These are phyloP conservation scores for Promerops cafer DNA, from an alignment of 2,113 vertebrate genomes.

Conservation along the genomic window DNA sequence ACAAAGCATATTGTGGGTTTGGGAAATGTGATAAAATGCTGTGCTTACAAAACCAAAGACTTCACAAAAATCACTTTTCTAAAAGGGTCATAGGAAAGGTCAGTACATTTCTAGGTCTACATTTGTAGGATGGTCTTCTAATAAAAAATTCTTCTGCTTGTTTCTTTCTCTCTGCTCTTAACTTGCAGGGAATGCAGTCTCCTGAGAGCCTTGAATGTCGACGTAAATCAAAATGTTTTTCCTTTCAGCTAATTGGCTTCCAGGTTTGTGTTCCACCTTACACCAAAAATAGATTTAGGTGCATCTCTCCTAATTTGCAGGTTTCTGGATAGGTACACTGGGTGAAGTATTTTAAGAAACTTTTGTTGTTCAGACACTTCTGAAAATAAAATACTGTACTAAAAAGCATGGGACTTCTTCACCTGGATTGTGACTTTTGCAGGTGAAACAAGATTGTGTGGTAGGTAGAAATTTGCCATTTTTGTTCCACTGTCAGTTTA, in stretches of 20 bases:
- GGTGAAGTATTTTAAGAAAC: neutral
- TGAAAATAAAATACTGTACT: neutral
- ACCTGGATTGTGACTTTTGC: neutral
- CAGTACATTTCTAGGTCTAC: conserved; percentile 39
- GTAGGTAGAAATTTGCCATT: neutral
- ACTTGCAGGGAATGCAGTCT: neutral
- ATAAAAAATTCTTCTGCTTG: neutral
- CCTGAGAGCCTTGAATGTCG: neutral
- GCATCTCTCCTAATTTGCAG: neutral
- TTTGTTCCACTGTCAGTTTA: neutral
- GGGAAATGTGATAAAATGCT: neutral
- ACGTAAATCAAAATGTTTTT: conserved; percentile 5
- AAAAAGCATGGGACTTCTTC: neutral
- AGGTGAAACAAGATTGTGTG: neutral
- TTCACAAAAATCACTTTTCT: neutral
- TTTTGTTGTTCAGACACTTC: neutral
- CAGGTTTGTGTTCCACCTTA: neutral
- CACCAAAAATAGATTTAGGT: neutral
- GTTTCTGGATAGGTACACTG: neutral
- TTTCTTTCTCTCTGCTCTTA: neutral
- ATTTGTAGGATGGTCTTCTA: neutral
- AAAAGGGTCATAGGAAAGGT: conserved; percentile 32
- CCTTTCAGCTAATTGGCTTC: conserved; percentile 19
- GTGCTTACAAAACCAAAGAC: neutral
- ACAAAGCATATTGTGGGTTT: neutral